phyloP scores from a whole-genome alignment of 2,797 vertebrate species.

The Botia kubotai region DNA sequence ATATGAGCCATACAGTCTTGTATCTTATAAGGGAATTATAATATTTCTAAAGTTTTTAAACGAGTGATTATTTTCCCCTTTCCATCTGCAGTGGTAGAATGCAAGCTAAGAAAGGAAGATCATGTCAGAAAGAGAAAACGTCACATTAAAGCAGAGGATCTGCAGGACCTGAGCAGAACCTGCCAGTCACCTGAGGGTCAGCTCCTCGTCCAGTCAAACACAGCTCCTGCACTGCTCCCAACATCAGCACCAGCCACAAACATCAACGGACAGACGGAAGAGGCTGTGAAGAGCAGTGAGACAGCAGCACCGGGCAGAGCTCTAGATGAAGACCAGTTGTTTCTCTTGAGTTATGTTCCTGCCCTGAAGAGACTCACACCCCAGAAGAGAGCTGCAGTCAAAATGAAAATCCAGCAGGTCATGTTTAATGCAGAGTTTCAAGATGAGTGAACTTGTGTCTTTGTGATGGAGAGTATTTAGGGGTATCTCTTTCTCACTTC shows the following conservation, averaged over 20 bases:
- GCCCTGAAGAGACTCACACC: slow-evolving; percentile 76
- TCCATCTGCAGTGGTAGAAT: slow-evolving; percentile 71
- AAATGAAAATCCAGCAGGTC: slow-evolving; percentile 79
- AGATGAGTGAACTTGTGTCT: background rate
- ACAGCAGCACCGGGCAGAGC: slow-evolving; percentile 52
- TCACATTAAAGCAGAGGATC: background rate
- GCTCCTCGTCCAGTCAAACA: background rate
- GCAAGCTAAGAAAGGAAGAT: slow-evolving; percentile 72
- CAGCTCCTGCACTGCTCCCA: background rate
- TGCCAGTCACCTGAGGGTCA: slow-evolving; percentile 53
- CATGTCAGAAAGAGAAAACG: slow-evolving; percentile 42
- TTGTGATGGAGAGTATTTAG: background rate
- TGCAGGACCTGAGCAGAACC: slow-evolving; percentile 23
- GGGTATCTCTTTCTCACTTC: background rate
- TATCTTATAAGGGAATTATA: too few species aligned
- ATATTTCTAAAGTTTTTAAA: background rate
- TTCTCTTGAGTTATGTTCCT: slow-evolving; percentile 76
- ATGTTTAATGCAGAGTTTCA: slow-evolving; percentile 79
- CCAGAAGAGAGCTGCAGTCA: slow-evolving; percentile 77
- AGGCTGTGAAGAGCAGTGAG: slow-evolving; percentile 66
- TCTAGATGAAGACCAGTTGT: slow-evolving; percentile 76
- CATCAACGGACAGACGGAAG: slow-evolving; percentile 9
- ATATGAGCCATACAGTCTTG: too few species aligned
- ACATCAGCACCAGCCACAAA: slow-evolving; percentile 29
- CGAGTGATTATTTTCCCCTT: slow-evolving; percentile 35